Evolutionary conservation across 2,888 invertebrate genomes (phyloP), one percentile per base, ranked within the genome.

Genomic region (Lucinisca nassula): DNA sequence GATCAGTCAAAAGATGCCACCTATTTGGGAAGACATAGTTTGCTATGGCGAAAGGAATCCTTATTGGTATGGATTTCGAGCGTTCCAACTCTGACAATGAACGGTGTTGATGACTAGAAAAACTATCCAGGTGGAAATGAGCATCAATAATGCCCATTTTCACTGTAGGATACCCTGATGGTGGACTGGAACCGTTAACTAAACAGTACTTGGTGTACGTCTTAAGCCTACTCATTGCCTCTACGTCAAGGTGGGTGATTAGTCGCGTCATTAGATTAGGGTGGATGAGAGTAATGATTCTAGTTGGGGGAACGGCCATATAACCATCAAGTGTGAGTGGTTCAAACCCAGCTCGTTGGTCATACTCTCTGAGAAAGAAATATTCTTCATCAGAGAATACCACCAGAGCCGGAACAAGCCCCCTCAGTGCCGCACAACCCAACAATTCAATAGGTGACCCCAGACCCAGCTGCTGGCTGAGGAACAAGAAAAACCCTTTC

Each of bases 141-240:
- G 61, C 6, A 61, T 61, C 61, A 61, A 61, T 61, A 30, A 61
- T 61, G 27, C 61, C 61, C 61, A 3, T 61, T 61, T 61, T 61
- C 61, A 61, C 61, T 4, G 4, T 61, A 10, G 61, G 61, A 61
- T 27, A 61, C 30, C 61, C 27, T 61, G 3, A 3, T 61, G 30
- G 61, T 3, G 61, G 61, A 30, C 3, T 61, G 61, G 61, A 61
- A 61, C 61, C 24, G 17, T 61, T 61, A 61, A 6, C 30, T 30
- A 61, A 61, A 61, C 8, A n/a, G n/a, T n/a, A n/a, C n/a, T n/a
- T n/a, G 61, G 61, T 61, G 61, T 10, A 24, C 3, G 4, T 10
- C 17, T 61, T 61, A 61, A 61, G 61, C 61, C 61, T 3, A 3
- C 1, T 27, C 30, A 61, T 61, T 61, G 61, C 61, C 61, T 61